These are phyloP conservation scores for Mastomys natalensis DNA, from an alignment of 2,113 vertebrate genomes.

Conservation along the genomic window DNA sequence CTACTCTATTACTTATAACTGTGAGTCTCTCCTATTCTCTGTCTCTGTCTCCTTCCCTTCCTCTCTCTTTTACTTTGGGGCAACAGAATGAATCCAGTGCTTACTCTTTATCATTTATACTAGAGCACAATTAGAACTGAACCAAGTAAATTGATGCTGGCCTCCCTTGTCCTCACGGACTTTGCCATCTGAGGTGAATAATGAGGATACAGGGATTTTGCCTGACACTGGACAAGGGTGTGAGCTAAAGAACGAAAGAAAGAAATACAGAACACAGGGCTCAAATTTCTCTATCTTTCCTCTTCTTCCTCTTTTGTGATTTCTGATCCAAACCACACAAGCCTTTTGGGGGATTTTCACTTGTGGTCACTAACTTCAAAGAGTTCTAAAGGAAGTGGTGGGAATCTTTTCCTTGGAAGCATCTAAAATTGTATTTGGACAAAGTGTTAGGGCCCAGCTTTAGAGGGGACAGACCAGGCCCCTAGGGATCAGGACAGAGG, in stretches of 20 bases:
- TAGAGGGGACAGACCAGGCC: slow-evolving; percentile 16
- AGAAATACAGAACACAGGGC: not conserved
- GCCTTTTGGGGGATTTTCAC: slow-evolving; percentile 28
- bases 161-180: not conserved
- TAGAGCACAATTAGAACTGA: slow-evolving; percentile 38
- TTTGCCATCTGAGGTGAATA: slow-evolving; percentile 24
- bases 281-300: slow-evolving; percentile 36
- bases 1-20: slow-evolving; percentile 7
- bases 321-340: slow-evolving; percentile 27
- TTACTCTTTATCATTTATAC: slow-evolving; percentile 51
- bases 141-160: not conserved
- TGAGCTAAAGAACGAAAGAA: slow-evolving; percentile 55
- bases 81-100: not conserved
- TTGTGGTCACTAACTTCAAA: slow-evolving; percentile 65
- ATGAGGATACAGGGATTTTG: not conserved
- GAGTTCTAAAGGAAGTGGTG: slow-evolving; percentile 68
- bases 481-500: slow-evolving; percentile 38
- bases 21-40: not conserved
- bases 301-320: slow-evolving; percentile 12
- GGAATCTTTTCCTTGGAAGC: slow-evolving; percentile 66
- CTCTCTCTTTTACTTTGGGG: not conserved
- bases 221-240: slow-evolving; percentile 1
- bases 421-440: slow-evolving; percentile 67
- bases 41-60: not conserved
- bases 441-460: slow-evolving; percentile 45